A percentile compares a stretch with the other conserved stretches of the same genome.
phyloP scores from a whole-genome alignment of 2,797 vertebrate genomes.

The Meriones psammophilus region DNA sequence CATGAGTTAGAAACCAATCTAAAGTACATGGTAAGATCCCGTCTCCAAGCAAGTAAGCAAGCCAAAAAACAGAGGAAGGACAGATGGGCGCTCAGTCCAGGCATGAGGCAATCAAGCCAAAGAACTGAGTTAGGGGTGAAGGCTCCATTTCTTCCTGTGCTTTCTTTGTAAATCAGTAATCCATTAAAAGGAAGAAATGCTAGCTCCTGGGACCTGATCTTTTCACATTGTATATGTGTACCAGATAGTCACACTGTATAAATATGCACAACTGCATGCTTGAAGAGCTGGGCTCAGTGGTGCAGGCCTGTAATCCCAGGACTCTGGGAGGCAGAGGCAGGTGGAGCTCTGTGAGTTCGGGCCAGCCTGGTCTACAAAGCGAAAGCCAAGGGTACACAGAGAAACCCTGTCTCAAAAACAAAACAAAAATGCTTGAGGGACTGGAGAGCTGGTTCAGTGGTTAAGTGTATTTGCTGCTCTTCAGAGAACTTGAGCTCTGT shows the following conservation, averaged over 20 bases:
- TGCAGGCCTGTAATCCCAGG: too few relatives aligned
- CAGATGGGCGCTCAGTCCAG: background rate
- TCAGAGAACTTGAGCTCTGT: background rate
- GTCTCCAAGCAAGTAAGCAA: background rate
- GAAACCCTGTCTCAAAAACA: too few relatives aligned
- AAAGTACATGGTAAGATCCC: too few relatives aligned
- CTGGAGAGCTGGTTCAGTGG: background rate
- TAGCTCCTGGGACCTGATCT: background rate
- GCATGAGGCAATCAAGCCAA: background rate
- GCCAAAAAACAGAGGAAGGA: background rate
- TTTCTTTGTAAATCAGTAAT: background rate
- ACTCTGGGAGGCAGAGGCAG: too few relatives aligned
- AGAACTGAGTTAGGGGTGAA: background rate
- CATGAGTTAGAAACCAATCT: background rate
- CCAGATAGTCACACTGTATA: background rate
- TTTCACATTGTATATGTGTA: background rate
- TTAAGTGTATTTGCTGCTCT: background rate
- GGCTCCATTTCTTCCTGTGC: background rate
- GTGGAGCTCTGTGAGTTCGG: too few relatives aligned
- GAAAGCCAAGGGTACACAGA: too few relatives aligned
- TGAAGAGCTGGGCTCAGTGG: background rate
- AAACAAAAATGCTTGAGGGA: background rate
- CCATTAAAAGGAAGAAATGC: background rate
- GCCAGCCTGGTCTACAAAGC: too few relatives aligned
- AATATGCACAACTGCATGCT: background rate